Conservation (phyloP, 2,797 vertebrate genomes). For the Melopsittacus undulatus region DNA sequence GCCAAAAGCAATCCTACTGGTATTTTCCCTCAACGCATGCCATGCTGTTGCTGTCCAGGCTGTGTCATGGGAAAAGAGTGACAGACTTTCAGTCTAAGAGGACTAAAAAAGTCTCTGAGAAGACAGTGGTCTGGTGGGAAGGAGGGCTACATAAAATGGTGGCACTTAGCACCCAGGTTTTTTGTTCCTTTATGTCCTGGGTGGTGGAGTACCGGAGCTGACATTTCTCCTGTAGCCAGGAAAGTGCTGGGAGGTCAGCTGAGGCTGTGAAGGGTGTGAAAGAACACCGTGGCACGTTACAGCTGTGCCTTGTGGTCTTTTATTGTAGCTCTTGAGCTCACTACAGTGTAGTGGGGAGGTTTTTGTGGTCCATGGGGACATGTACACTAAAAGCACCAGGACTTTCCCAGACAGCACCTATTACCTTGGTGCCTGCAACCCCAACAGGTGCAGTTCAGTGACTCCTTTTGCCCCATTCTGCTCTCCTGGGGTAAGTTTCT, state of each 20-base stretch:
- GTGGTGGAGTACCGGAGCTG: rapidly evolving
- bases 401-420: not conserved
- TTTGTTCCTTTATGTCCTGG: not conserved
- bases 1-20: not conserved
- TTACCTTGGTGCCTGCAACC: not conserved
- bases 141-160: not conserved
- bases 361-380: slow-evolving; percentile 31
- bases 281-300: not conserved
- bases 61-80: not conserved
- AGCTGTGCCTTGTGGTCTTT: slow-evolving; percentile 19
- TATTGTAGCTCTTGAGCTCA: slow-evolving; percentile 5
- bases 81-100: not conserved
- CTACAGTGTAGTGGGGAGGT: not conserved
- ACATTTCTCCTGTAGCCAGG: not conserved
- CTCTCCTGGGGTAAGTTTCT: not conserved
- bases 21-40: not conserved
- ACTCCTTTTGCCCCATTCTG: not conserved
- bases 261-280: not conserved
- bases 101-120: not conserved
- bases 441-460: not conserved
- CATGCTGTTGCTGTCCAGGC: not conserved
- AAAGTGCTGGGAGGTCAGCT: not conserved
- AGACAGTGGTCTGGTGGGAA: not conserved
- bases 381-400: not conserved
- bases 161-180: not conserved